These are phyloP conservation scores for Alaudala cheleensis DNA, from an alignment of 2,113 vertebrate genomes.

Conservation along the genomic window DNA sequence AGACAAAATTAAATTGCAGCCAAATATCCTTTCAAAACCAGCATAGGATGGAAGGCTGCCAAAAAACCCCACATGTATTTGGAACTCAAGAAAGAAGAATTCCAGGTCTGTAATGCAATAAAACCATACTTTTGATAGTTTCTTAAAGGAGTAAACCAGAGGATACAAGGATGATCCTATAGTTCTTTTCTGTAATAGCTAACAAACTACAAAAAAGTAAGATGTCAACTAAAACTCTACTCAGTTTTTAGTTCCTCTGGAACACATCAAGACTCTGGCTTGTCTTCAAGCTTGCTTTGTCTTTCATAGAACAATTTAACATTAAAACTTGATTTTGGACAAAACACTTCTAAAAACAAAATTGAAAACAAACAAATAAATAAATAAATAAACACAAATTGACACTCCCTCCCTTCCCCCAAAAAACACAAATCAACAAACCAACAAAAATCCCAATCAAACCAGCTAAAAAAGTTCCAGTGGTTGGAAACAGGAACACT, in stretches of 20 bases:
- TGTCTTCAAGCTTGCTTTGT: not conserved
- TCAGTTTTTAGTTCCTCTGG: not conserved
- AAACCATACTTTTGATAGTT: not conserved
- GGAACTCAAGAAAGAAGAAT: not conserved
- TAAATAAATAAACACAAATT: not conserved
- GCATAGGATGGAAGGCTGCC: not conserved
- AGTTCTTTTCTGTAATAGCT: not conserved
- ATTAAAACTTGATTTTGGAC: not conserved
- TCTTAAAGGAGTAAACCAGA: not conserved
- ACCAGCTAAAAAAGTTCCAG: not conserved
- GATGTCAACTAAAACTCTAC: not conserved
- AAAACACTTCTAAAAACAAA: not conserved
- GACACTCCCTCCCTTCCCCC: rapidly evolving
- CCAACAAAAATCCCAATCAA: not conserved
- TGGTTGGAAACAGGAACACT: not conserved
- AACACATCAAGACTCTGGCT: not conserved
- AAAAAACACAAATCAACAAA: not conserved
- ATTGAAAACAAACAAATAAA: not conserved
- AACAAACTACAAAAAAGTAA: not conserved
- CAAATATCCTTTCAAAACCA: not conserved
- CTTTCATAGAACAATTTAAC: not conserved
- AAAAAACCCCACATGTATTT: not conserved
- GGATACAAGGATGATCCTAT: not conserved
- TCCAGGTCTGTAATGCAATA: not conserved
- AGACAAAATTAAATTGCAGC: not conserved